A percentile compares a stretch with the other conserved stretches of the same genome.
Evolutionary conservation across 2,888 invertebrate genomes (phyloP).

Genomic region (Helobdella robusta): DNA sequence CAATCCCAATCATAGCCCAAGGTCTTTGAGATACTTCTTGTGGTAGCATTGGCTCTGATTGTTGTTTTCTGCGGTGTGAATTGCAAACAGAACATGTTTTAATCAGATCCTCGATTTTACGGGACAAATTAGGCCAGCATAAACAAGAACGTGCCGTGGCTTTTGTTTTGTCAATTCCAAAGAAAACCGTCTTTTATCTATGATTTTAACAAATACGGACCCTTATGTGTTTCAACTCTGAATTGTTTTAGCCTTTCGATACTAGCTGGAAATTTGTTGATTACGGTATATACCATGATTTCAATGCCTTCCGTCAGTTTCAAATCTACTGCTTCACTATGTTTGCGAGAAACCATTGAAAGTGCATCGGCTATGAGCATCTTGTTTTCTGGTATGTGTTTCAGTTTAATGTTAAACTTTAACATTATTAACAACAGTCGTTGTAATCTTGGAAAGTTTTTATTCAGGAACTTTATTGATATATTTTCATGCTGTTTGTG

Average conservation of each 20-base stretch:
- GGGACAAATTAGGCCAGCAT: slow-evolving; percentile 29
- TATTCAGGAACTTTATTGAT: slow-evolving; percentile 26
- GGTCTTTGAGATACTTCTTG: slow-evolving; percentile 28
- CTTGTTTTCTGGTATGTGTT: slow-evolving; percentile 30
- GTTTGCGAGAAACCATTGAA: slow-evolving; percentile 29
- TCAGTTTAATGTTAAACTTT: slow-evolving; percentile 28
- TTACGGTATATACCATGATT: slow-evolving; percentile 23
- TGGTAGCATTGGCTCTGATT: slow-evolving; percentile 27
- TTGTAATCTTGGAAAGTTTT: slow-evolving; percentile 30
- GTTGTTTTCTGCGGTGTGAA: slow-evolving; percentile 7
- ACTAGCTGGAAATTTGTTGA: slow-evolving; percentile 21
- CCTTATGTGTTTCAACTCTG: slow-evolving; percentile 14
- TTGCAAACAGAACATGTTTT: slow-evolving; percentile 18
- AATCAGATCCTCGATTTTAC: slow-evolving; percentile 24
- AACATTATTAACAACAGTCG: slow-evolving; percentile 28
- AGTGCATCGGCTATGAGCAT: slow-evolving; percentile 35
- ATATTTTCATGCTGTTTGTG: slow-evolving; percentile 31
- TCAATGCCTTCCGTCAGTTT: slow-evolving; percentile 21
- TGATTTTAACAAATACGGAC: slow-evolving; percentile 25
- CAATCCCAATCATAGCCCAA: slow-evolving; percentile 32
- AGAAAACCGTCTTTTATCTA: slow-evolving; percentile 16
- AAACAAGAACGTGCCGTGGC: slow-evolving; percentile 23
- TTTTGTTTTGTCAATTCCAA: slow-evolving; percentile 28
- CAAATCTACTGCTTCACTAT: not conserved
- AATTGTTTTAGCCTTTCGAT: slow-evolving; percentile 20